Evolutionary conservation across 2,797 vertebrate species (phyloP).

Genomic region (Urocyon cinereoargenteus): DNA sequence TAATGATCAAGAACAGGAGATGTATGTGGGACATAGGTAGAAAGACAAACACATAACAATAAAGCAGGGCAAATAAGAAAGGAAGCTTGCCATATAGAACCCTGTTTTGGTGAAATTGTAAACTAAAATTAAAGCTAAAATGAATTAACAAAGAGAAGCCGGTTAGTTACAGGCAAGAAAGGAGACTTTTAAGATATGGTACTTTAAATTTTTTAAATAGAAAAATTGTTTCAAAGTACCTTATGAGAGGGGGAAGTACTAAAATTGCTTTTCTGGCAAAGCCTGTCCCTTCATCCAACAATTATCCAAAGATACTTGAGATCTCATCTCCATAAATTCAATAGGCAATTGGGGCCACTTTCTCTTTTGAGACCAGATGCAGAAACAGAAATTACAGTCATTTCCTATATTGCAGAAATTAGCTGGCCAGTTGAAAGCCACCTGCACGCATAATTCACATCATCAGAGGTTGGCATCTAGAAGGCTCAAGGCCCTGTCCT

Average conservation of each 20-base stretch:
- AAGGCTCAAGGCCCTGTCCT: conserved; percentile 41
- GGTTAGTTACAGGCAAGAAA: conserved; percentile 25
- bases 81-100: background rate
- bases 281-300: conserved; percentile 81
- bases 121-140: conserved; percentile 37
- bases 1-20: conserved; percentile 47
- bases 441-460: conserved; percentile 83
- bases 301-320: conserved; percentile 84
- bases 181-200: conserved; percentile 62
- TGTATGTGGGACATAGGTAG: background rate
- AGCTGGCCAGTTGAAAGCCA: conserved; percentile 85
- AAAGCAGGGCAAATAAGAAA: conserved; percentile 11
- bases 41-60: background rate
- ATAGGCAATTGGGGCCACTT: conserved; percentile 85
- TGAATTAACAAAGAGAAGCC: conserved; percentile 44
- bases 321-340: conserved; percentile 85
- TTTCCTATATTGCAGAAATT: conserved; percentile 85
- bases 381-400: conserved; percentile 85
- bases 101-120: conserved; percentile 22
- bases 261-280: conserved; percentile 82
- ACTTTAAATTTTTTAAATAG: conserved; percentile 69
- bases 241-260: conserved; percentile 64
- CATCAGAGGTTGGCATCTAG: conserved; percentile 74
- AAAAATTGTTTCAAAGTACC: conserved; percentile 78
- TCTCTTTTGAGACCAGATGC: conserved; percentile 83